Conservation (phyloP, 2,888 invertebrate genomes). For the Phalera bucephala region DNA sequence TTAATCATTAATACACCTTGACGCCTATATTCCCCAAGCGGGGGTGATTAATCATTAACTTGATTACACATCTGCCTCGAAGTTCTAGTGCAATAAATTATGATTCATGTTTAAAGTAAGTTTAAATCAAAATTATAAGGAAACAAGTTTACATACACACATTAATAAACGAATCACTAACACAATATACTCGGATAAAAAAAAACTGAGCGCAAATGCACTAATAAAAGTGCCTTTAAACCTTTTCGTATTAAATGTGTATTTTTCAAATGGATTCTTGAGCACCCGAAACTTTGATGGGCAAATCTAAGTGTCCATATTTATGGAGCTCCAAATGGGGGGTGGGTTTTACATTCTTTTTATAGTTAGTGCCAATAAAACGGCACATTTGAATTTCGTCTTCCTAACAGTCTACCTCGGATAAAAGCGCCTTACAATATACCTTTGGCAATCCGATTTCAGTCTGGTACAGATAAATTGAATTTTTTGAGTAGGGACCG, state of each 20-base stretch:
- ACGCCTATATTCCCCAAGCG: too few species aligned
- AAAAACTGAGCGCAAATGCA: too few species aligned
- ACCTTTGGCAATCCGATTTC: conserved; percentile 25
- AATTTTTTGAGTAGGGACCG: not conserved
- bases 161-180: too few species aligned
- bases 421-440: conserved; percentile 28
- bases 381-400: conserved; percentile 62
- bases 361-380: conserved; percentile 72
- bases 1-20: too few species aligned
- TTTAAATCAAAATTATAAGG: too few species aligned
- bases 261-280: conserved; percentile 82
- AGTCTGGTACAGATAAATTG: conserved; percentile 3
- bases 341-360: conserved; percentile 69
- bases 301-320: conserved; percentile 75
- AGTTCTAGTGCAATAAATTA: too few species aligned
- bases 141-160: too few species aligned
- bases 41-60: too few species aligned
- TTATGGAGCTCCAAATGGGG: conserved; percentile 55
- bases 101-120: too few species aligned
- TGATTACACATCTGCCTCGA: too few species aligned
- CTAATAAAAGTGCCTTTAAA: conserved; percentile 11
- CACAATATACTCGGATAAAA: too few species aligned
- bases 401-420: conserved; percentile 35
- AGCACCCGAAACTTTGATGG: conserved; percentile 79
- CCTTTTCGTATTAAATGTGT: conserved; percentile 58